A percentile compares a stretch with the other conserved stretches of the same genome.
Conservation (phyloP, 2,797 vertebrate genomes). For the Pyrocephalus nanus region DNA sequence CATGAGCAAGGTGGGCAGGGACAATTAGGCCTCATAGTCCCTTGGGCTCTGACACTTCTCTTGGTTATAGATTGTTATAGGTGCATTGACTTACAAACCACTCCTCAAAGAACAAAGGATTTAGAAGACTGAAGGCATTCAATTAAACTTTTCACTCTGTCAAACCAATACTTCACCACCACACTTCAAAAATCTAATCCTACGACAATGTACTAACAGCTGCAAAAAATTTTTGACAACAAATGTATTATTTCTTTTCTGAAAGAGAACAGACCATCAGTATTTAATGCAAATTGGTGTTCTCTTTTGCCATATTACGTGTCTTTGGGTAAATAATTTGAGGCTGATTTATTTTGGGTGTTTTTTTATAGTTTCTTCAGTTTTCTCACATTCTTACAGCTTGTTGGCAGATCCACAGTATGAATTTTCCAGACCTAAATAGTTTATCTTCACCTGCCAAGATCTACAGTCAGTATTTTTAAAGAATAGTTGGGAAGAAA, state of each 20-base stretch:
- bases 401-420: background rate
- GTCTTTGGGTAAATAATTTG: background rate
- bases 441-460: background rate
- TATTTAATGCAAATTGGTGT: background rate
- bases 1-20: accelerated
- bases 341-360: background rate
- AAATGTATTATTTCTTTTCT: background rate
- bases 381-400: background rate
- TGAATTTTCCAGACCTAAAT: background rate
- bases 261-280: background rate
- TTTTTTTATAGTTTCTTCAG: background rate
- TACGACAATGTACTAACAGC: background rate
- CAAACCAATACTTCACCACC: background rate
- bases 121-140: background rate
- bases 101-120: background rate
- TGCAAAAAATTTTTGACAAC: background rate
- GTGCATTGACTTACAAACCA: background rate
- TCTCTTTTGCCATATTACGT: background rate
- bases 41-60: background rate
- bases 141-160: background rate
- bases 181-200: background rate
- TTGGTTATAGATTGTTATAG: background rate
- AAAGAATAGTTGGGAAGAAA: background rate
- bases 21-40: background rate
- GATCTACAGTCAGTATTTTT: background rate